Evolutionary conservation across 2,113 vertebrate genomes (phyloP), one percentile per base, ranked within the genome.

Genomic region (Nettapus auritus): DNA sequence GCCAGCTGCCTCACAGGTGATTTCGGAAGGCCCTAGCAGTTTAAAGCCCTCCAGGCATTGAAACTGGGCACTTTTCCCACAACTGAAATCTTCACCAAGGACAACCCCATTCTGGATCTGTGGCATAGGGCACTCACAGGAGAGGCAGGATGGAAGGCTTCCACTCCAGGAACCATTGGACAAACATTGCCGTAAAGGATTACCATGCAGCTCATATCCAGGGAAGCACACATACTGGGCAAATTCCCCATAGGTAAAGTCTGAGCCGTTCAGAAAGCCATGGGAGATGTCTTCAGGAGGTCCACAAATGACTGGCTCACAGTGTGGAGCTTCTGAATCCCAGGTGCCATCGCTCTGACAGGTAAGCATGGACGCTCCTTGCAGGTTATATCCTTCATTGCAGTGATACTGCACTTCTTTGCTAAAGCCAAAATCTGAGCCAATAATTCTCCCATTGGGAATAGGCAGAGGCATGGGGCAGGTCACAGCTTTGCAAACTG

Each of bases 231-330:
- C 86, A 28, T 99, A 99, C 80, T 99, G 98, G 44, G 98, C 98
- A 21, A 98, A 86, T 13, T 98, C 98, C 9, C 98, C 98, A 23
- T 98, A 99, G 91, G 93, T 97, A 93, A 99, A 99, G 86, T 97
- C 98, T 75, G 99, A 99, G 25, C 98, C 98, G 28, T 99, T 99
- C 55, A 99, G 96, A 91, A 98, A 99, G 59, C 98, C 98, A 34
- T 99, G 98, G 76, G 98, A 98, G 92, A 99, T 99, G 88, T 99
- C 98, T 90, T 99, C 98, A 8, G 99, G 99, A 44, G 99, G 99
- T 40, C 98, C 98, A 67, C 99, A 99, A 71, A 83, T 95, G 55
- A 98, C 92, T 52, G 98, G 97, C 50, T 98, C 97, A 89, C 99
- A 99, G 34, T 83, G 82, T 11, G 99, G 99, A 67, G 95, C 88